phyloP scores from a whole-genome alignment of 2,888 invertebrate species.

The Mesoligia furuncula region DNA sequence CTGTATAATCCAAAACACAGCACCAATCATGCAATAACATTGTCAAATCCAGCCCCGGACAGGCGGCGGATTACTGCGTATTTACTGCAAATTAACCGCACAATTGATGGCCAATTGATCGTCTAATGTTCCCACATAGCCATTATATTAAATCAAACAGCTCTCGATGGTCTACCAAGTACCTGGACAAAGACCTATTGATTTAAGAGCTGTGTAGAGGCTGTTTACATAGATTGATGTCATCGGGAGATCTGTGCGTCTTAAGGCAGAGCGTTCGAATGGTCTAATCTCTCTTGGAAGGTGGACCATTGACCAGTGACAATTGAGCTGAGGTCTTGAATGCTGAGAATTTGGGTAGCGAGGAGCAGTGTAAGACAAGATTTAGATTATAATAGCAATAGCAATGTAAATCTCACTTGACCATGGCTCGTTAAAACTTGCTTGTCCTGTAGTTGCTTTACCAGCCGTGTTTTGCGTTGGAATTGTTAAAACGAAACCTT shows the following conservation, averaged over 20 bases:
- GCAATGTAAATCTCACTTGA: background rate
- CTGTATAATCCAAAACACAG: slow-evolving; percentile 37
- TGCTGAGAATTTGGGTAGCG: background rate
- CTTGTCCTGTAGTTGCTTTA: no score
- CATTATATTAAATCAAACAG: slow-evolving; percentile 89
- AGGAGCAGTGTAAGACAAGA: background rate
- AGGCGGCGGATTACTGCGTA: slow-evolving; percentile 79
- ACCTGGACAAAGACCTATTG: slow-evolving; percentile 87
- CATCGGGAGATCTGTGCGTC: slow-evolving; percentile 60
- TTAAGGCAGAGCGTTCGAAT: slow-evolving; percentile 31
- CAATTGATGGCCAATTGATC: slow-evolving; percentile 89
- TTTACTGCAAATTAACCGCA: slow-evolving; percentile 87
- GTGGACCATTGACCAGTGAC: slow-evolving; percentile 20
- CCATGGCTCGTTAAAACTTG: background rate
- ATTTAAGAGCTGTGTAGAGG: slow-evolving; percentile 81
- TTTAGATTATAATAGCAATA: background rate
- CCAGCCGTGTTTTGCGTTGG: background rate
- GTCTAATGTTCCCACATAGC: slow-evolving; percentile 85
- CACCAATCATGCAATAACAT: slow-evolving; percentile 69
- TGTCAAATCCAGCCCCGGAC: slow-evolving; percentile 74
- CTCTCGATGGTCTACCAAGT: slow-evolving; percentile 72
- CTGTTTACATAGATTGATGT: slow-evolving; percentile 79
- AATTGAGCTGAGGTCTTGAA: slow-evolving; percentile 15
- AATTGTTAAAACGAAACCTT: background rate
- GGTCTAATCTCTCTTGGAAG: slow-evolving; percentile 52